These are phyloP conservation scores for Nemurella pictetii DNA, from an alignment of 2,888 invertebrate genomes.

Conservation along the genomic window DNA sequence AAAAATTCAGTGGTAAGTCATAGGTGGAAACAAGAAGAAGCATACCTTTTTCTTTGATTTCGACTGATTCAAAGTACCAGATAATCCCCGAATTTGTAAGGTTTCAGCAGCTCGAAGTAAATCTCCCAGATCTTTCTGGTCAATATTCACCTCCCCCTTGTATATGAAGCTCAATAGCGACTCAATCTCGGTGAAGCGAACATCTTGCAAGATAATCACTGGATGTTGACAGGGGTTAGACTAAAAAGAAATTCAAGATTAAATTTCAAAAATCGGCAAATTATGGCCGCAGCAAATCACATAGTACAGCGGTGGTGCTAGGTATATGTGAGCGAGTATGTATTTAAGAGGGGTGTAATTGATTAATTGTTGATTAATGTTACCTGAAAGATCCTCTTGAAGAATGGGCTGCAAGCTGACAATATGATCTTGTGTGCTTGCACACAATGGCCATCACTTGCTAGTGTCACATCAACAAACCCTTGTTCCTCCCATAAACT, in stretches of 20 bases:
- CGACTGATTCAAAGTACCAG: slow-evolving; percentile 43
- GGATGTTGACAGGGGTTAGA: slow-evolving; percentile 71
- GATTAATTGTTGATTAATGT: slow-evolving; percentile 32
- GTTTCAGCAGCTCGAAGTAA: slow-evolving; percentile 47
- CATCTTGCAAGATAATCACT: slow-evolving; percentile 47
- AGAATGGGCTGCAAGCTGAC: slow-evolving; percentile 69
- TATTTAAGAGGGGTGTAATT: not conserved
- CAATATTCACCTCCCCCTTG: slow-evolving; percentile 48
- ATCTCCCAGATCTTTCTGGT: slow-evolving; percentile 46
- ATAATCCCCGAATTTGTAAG: slow-evolving; percentile 47
- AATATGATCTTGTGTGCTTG: slow-evolving; percentile 70
- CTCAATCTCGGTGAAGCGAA: slow-evolving; percentile 46
- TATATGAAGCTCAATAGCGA: slow-evolving; percentile 48
- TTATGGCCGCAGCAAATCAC: no score
- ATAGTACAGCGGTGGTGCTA: no score
- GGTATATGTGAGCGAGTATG: not conserved
- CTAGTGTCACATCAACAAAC: slow-evolving; percentile 67
- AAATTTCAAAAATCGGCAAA: not conserved
- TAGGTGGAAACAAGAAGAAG: not conserved
- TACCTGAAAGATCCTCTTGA: slow-evolving; percentile 66
- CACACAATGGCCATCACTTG: slow-evolving; percentile 67
- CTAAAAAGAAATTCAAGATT: slow-evolving; percentile 56
- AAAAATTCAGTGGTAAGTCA: not conserved
- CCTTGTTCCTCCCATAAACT: slow-evolving; percentile 66
- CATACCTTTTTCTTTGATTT: not conserved